Evolutionary conservation across 2,797 vertebrate species (phyloP).

Genomic region (Diceros bicornis): DNA sequence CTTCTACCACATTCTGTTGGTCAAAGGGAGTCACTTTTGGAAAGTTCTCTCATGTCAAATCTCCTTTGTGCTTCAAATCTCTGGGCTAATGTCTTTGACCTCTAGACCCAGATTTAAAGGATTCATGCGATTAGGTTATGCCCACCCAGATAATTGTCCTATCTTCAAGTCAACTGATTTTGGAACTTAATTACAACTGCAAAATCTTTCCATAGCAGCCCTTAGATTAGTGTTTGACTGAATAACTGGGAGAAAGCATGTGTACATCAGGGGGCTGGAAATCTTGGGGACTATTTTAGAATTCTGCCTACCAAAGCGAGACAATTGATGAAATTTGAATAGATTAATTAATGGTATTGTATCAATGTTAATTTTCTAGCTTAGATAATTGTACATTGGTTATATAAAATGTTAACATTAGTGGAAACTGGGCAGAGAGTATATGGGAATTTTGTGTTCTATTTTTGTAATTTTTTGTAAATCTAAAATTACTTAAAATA

Average conservation of each 20-base stretch:
- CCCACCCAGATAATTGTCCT: not conserved
- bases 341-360: not conserved
- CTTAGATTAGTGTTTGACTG: not conserved
- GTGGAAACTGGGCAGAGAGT: not conserved
- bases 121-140: not conserved
- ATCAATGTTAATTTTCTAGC: not conserved
- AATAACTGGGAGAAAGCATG: not conserved
- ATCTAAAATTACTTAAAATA: slow-evolving; percentile 12
- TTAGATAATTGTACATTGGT: not conserved
- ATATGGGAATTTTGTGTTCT: not conserved
- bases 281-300: not conserved
- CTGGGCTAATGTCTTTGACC: not conserved
- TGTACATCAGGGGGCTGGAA: not conserved
- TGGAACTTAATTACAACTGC: not conserved
- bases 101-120: slow-evolving; percentile 36
- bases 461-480: not conserved
- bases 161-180: not conserved
- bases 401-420: not conserved
- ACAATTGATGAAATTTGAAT: not conserved
- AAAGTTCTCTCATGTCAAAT: not conserved
- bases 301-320: not conserved
- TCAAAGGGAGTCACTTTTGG: not conserved
- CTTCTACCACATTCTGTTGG: not conserved
- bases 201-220: not conserved
- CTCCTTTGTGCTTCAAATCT: not conserved